Evolutionary conservation across 2,888 invertebrate species (phyloP), one percentile per base, ranked within the genome.

Genomic region (Stictocephala bisonia): DNA sequence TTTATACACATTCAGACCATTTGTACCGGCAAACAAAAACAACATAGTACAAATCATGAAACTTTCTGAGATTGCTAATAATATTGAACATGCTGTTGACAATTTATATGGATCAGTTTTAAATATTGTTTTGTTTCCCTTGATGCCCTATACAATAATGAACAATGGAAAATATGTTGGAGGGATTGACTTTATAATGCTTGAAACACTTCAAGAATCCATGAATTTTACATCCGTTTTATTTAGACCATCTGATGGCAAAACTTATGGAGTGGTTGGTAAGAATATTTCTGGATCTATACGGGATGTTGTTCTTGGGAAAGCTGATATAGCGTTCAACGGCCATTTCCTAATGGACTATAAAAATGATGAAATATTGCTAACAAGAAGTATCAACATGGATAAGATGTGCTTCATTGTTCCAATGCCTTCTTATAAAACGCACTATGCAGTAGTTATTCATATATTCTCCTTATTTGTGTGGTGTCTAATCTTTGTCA

Each of bases 401-500:
- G 64, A 64, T n/a, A 64, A 64, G 11, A 26, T 64, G 24, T 64
- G 64, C 27, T 64, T 64, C n/a, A 26, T 64, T 22, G 64, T 64
- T 3, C 26, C 22, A 44, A 64, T 64, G 64, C 64, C 64, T 7
- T 13, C 24, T 1, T 44, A 27, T 4, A 44, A 64, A 15, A 44
- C 64, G 15, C 64, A 64, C 27, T 64, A 40, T 15, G n/a, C 41
- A 13, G 44, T 44, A 15, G 7, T 64, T 6, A 40, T 24, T 26
- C 41, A 64, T 20, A 64, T 64, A n/a, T 64, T 64, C 44, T 44
- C 44, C 13, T 13, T 44, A 2, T 15, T 1, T 24, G 64, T 64
- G 3, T 64, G 64, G 64, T 4, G 22, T 6, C 9, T 3, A 1
- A 64, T 64, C 15, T n/a, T 26, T 22, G 6, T 64, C 4, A n/a